phyloP scores from a whole-genome alignment of 1,140 invertebrate species.

The Procambarus clarkii region DNA sequence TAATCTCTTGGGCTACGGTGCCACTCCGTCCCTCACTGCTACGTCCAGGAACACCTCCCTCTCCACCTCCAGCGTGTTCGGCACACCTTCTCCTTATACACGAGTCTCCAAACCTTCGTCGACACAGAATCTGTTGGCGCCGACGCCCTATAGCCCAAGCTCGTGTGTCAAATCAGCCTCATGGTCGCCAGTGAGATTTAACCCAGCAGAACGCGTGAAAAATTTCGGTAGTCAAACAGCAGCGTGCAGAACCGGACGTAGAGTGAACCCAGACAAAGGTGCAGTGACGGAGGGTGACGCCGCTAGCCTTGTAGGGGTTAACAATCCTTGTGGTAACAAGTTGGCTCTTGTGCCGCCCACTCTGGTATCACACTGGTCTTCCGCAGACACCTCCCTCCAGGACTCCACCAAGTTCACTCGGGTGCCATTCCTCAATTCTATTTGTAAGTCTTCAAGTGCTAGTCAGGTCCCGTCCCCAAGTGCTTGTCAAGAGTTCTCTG shows the following conservation, averaged over 20 bases:
- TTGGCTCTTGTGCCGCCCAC: slow-evolving; percentile 18
- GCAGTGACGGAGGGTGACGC: background rate
- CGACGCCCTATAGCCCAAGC: slow-evolving; percentile 46
- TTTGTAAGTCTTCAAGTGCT: slow-evolving; percentile 9
- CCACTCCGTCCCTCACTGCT: background rate
- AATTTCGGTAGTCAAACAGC: background rate
- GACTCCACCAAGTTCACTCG: background rate
- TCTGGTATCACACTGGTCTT: slow-evolving; percentile 6
- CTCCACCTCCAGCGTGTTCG: slow-evolving; percentile 47
- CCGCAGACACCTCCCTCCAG: background rate
- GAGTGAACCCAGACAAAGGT: background rate
- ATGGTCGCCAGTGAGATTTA: slow-evolving; percentile 55
- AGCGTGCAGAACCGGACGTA: too few species aligned
- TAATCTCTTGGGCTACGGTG: slow-evolving; percentile 25
- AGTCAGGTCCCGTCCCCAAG: background rate
- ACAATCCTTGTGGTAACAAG: background rate
- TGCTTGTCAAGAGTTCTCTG: background rate
- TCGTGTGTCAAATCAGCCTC: slow-evolving; percentile 23
- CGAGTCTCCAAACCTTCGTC: background rate
- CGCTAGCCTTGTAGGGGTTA: background rate
- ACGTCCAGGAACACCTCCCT: slow-evolving; percentile 41
- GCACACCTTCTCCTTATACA: background rate
- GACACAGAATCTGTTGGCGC: slow-evolving; percentile 19
- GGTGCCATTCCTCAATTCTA: background rate
- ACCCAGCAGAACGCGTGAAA: slow-evolving; percentile 24